Conservation (phyloP, 2,888 invertebrate genomes). For the Bombylius discolor region DNA sequence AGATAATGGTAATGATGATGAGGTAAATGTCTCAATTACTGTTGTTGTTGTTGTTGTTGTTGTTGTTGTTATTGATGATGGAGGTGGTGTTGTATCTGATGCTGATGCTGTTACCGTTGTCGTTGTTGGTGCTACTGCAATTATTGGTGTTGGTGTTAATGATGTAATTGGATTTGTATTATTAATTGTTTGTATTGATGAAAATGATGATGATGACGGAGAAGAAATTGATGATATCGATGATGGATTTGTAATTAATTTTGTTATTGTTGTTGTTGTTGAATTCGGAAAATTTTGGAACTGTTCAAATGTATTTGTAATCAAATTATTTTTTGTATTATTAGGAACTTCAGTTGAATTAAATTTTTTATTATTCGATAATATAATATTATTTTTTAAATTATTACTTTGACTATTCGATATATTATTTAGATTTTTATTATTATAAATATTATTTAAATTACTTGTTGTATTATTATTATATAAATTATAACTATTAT, state of each 20-base stretch:
- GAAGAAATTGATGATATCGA: neutral
- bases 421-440: neutral
- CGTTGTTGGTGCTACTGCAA: constrained; percentile 17
- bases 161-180: neutral
- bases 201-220: too few relatives aligned
- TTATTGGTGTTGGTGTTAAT: constrained; percentile 22
- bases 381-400: neutral
- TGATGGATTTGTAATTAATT: neutral
- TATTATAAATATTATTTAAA: neutral
- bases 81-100: constrained; percentile 2
- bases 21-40: too few relatives aligned
- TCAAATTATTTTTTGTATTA: neutral
- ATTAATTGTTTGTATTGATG: too few relatives aligned
- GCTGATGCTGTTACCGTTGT: constrained; percentile 17
- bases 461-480: neutral
- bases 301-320: constrained; percentile 3
- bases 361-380: neutral
- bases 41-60: constrained; percentile 1
- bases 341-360: constrained; percentile 5
- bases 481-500: neutral
- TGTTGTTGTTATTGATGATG: neutral
- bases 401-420: neutral
- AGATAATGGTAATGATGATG: constrained; percentile 23
- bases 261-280: too few relatives aligned
- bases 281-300: neutral